Evolutionary conservation across 2,888 invertebrate genomes (phyloP), one percentile per base, ranked within the genome.

Genomic region (Drosophila acutilabella): DNA sequence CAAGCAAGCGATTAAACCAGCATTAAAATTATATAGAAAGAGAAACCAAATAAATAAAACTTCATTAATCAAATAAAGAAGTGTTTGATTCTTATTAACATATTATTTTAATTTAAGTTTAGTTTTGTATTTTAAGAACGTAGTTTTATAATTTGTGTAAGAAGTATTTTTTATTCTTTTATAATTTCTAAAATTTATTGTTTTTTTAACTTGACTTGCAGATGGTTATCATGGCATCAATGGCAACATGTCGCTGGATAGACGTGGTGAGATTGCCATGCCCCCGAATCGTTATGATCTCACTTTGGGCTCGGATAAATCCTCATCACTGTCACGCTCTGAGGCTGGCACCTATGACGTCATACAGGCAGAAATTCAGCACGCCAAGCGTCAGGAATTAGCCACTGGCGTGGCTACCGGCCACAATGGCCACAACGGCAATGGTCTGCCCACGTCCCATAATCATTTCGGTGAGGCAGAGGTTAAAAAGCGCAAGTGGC

Each of bases 401-500:
- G 80, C 85, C 13, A 90, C 91, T 1, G 89, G 89, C 6, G 76
- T 89, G 10, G 87, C 89, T 6, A 78, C 80, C 11, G 74, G 72
- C 36, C 90, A 91, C 59, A 91, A 91, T 62, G 88, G 89, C 0
- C 81, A 74, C 30, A 83, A 83, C 52, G 82, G 82, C 5, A 78
- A 79, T 16, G 76, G 71, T 0, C 6, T 59, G 48, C 11, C 53
- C 2, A 16, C 38, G 14, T 59, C 58, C 30, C 71, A 67, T 7
- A 69, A 78, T n/a, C 78, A 76, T 23, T 85, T 89, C 56, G 82
- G 76, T 10, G 92, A 92, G 52, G 93, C 74, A 10, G 92, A 92
- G 68, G 83, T 91, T 6, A 92, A 91, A 65, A 92, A 92, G 62
- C 84, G 91, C 45, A 93, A 94, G 80, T 94, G 94, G 93, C 94